phyloP scores from a whole-genome alignment of 2,888 invertebrate genomes.

The Plagodis dolabraria region DNA sequence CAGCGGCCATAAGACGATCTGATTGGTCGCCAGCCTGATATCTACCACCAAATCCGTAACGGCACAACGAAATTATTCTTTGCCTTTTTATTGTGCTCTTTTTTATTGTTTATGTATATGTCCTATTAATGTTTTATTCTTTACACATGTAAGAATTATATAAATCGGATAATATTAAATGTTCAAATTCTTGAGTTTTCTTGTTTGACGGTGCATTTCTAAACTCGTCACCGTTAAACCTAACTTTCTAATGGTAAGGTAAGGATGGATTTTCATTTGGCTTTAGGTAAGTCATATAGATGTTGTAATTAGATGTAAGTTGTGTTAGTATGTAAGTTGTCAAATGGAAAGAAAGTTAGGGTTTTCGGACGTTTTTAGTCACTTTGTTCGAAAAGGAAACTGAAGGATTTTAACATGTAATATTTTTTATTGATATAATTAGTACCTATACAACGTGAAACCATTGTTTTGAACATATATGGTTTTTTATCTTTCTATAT shows the following conservation, averaged over 20 bases:
- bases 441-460: background rate
- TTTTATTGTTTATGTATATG: too few species aligned
- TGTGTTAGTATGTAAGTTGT: conserved; percentile 8
- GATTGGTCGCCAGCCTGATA: conserved; percentile 6
- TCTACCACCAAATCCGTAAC: conserved; percentile 1
- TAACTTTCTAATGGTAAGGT: conserved; percentile 8
- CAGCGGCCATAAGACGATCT: conserved; percentile 1
- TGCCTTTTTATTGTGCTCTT: background rate
- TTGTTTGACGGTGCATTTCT: background rate
- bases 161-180: background rate
- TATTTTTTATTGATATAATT: background rate
- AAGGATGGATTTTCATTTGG: conserved; percentile 4
- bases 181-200: background rate
- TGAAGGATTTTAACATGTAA: background rate
- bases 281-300: conserved; percentile 1
- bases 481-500: too few species aligned
- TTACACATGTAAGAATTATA: too few species aligned
- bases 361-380: conserved; percentile 3
- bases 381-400: background rate
- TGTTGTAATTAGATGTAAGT: background rate
- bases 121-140: too few species aligned
- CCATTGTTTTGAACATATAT: too few species aligned
- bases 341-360: conserved; percentile 15
- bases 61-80: conserved; percentile 8
- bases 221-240: background rate